Conservation (phyloP, 2,113 vertebrate species). For the Pithys albifrons region DNA sequence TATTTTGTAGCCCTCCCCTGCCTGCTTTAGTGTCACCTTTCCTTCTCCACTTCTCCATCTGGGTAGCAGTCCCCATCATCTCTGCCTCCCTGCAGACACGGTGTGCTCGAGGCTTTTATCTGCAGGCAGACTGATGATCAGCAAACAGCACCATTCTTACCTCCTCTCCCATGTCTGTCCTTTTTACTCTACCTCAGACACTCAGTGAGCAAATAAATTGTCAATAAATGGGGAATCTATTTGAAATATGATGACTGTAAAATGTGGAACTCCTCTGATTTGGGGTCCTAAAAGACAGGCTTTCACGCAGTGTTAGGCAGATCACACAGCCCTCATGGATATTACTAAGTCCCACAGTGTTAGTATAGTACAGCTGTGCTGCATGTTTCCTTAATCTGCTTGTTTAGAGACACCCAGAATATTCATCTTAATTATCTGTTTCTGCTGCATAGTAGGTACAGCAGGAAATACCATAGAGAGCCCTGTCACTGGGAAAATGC, state of each 20-base stretch:
- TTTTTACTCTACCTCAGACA: background rate
- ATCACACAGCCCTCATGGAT: background rate
- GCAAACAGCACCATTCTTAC: background rate
- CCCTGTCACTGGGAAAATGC: constrained; percentile 27
- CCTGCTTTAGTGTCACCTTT: background rate
- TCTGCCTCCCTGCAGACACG: rapidly evolving
- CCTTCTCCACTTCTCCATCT: background rate
- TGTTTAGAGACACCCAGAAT: constrained; percentile 7
- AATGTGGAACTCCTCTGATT: background rate
- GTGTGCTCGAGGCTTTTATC: background rate
- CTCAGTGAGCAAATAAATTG: background rate
- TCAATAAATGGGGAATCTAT: background rate
- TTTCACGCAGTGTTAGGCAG: background rate
- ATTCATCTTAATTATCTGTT: constrained; percentile 30
- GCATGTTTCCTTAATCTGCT: background rate
- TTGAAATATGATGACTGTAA: background rate
- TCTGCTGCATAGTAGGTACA: constrained; percentile 16
- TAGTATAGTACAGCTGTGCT: background rate
- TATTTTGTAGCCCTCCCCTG: background rate
- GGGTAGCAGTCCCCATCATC: background rate
- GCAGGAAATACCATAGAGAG: constrained; percentile 61
- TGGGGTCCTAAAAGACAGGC: background rate
- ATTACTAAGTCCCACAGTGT: background rate
- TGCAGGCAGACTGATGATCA: rapidly evolving
- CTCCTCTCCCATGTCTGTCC: background rate